Evolutionary conservation across 2,888 invertebrate species (phyloP), one percentile per base, ranked within the genome.

Genomic region (Dicyrtoma fusca): DNA sequence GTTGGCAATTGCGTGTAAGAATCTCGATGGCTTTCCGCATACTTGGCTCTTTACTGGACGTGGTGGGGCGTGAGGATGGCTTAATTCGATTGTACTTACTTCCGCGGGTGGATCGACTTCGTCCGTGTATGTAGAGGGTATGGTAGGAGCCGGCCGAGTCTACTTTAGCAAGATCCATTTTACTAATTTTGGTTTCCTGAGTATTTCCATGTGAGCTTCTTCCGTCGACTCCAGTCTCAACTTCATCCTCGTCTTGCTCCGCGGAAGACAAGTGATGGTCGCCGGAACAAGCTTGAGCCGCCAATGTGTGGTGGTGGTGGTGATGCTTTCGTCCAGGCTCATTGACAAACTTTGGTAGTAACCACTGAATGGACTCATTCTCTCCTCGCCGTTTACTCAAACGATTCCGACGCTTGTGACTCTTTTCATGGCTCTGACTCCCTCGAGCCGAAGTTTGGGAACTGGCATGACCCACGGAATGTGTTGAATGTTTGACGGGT

Each of bases 301-400:
- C 19, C 21, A 19, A 19, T 53, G 8, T 63, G 6, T 25, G 17
- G 23, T 64, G 47, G n/a, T 17, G 11, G 1, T 45, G 45, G 26
- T 21, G 42, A 13, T 51, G 55, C 19, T 53, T 11, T 10, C n/a
- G 0, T 26, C 25, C n/a, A 11, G 34, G 34, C 34, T 49, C 23
- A 23, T 23, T 14, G 17, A 66, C 21, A 17, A 42, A 42, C 3
- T 66, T 42, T 8, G 66, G 66, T 25, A 55, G 17, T 8, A 66
- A 51, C 66, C 66, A 66, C 34, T 66, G 34, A 66, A 66, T 66
- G 4, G 45, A 44, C 21, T 19, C 11, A 53, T 53, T 53, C 34
- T 66, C 53, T 13, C 47, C 26, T 11, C 19, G 23, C 3, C 47
- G 21, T 6, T 19, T 45, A 1, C 21, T 13, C 34, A 34, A 53